Base-by-base conservation (phyloP, 2,113 vertebrate species). In the Polypterus senegalus region DNA sequence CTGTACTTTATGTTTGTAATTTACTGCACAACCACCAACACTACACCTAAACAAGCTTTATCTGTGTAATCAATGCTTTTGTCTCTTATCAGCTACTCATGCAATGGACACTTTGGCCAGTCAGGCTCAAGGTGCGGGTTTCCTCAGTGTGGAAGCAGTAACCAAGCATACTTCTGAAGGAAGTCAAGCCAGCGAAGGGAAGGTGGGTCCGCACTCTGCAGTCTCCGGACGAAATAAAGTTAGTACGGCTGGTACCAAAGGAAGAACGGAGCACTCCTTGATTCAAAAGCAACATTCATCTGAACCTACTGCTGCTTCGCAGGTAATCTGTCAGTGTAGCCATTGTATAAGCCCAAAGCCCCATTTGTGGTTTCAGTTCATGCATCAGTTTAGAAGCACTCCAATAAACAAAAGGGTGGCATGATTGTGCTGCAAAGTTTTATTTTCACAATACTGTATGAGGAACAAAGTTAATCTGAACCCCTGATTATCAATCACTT, bases 141-240 rank as follows among this genome's bases (percentile, higher is more conserved):
- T 63, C 54, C 63, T 76, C 5, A 67, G 72, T 11, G 2, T 46
- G 0, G 81, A 88, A 63, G 71, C 68, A 54, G 55, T 77, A 59
- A 69, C 71, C 69, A 87, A 75, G 48, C 62, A 64, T 46, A 73
- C 66, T 4, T 74, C 79, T 0, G 80, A 78, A 1, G 48, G 11
- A 9, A 68, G 58, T 11, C 78, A 67, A 10, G 63, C 49, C 9
- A 68, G 67, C 0, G 76, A 68, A 2, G 9, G 52, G 3, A 74
- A 68, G 54, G 9, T 2, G 7, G 65, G 27, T 4, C 54, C 48
- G 1, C 61, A 53, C 1, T 73, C 81, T 1, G 0, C 68, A 27
- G 8, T 43, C 45, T 68, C 59, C 9, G 44, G 66, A 49, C 66
- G 49, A 3, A 45, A 59, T 70, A 62, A 66, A 48, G 68, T 60